Conservation (phyloP, 2,797 vertebrate species). For the Tangara arthus region DNA sequence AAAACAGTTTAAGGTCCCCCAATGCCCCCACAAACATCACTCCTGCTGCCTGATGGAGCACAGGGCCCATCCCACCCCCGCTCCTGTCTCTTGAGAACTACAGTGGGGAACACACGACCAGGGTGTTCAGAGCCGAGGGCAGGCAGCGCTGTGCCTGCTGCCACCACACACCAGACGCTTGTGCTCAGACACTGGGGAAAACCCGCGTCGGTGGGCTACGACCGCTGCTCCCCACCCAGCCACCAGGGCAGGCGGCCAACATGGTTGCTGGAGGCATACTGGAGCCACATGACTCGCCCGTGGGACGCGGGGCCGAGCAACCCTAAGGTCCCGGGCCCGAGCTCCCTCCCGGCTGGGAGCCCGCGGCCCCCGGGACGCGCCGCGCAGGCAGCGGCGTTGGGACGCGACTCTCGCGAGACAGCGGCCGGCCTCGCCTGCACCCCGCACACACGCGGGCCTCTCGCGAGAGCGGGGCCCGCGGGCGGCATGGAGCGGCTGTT, state of each 20-base stretch:
- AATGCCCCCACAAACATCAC: neutral
- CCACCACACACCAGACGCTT: neutral
- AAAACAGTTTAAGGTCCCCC: fast-evolving
- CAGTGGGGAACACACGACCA: fast-evolving
- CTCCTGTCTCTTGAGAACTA: fast-evolving
- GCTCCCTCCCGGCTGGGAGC: fast-evolving
- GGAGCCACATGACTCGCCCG: too few species aligned
- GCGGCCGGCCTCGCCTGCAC: fast-evolving
- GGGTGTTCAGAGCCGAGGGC: neutral
- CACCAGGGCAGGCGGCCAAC: neutral
- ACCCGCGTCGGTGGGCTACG: fast-evolving
- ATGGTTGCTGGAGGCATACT: fast-evolving
- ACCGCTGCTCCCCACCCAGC: too few species aligned
- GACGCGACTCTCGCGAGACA: slow-evolving; percentile 43
- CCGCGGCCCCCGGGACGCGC: fast-evolving
- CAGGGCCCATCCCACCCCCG: fast-evolving
- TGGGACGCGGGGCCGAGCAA: fast-evolving
- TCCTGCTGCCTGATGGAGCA: too few species aligned
- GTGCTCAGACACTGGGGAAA: fast-evolving
- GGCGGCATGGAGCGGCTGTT: slow-evolving; percentile 70
- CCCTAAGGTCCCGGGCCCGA: fast-evolving
- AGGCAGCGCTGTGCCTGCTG: neutral
- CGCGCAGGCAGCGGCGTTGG: fast-evolving
- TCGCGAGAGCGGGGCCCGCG: fast-evolving
- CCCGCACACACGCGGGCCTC: fast-evolving